These are phyloP conservation scores for Papilio protenor DNA, from an alignment of 2,888 invertebrate genomes.

Conservation along the genomic window DNA sequence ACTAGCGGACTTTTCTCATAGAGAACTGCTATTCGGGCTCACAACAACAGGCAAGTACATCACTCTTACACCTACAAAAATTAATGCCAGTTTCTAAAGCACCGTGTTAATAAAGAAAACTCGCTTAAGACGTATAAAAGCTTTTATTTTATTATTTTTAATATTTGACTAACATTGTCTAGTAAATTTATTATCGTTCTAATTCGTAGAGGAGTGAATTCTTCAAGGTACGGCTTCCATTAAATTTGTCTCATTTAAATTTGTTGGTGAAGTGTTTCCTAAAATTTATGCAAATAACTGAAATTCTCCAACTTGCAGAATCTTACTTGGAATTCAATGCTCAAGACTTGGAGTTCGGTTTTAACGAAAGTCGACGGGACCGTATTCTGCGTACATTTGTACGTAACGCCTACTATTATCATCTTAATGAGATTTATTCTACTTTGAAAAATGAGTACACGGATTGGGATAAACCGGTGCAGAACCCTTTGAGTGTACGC, in stretches of 20 bases:
- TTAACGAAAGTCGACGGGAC: conserved; percentile 94
- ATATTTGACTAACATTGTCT: not conserved
- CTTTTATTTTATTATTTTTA: not conserved
- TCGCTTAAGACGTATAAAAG: not conserved
- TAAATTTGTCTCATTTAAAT: conserved; percentile 40
- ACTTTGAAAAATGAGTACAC: conserved; percentile 98
- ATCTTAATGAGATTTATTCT: conserved; percentile 97
- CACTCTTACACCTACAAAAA: not conserved
- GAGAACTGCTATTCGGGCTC: conserved; percentile 93
- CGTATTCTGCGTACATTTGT: conserved; percentile 95
- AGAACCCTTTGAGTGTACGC: conserved; percentile 93
- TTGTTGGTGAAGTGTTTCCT: conserved; percentile 51
- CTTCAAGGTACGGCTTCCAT: conserved; percentile 18
- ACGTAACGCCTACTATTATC: conserved; percentile 96
- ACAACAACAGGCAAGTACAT: conserved; percentile 86
- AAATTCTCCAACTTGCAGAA: conserved; percentile 83
- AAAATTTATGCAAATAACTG: conserved; percentile 71
- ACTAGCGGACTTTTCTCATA: conserved; percentile 91
- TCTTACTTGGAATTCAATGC: conserved; percentile 93
- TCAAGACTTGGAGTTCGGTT: conserved; percentile 94
- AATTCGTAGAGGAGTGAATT: conserved; percentile 20
- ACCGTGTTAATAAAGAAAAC: not conserved
- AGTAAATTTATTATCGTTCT: conserved; percentile 23
- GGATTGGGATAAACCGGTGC: conserved; percentile 96
- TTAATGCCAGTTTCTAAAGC: not conserved